Base-by-base conservation (phyloP, 2,113 vertebrate species). In the Limanda limanda region DNA sequence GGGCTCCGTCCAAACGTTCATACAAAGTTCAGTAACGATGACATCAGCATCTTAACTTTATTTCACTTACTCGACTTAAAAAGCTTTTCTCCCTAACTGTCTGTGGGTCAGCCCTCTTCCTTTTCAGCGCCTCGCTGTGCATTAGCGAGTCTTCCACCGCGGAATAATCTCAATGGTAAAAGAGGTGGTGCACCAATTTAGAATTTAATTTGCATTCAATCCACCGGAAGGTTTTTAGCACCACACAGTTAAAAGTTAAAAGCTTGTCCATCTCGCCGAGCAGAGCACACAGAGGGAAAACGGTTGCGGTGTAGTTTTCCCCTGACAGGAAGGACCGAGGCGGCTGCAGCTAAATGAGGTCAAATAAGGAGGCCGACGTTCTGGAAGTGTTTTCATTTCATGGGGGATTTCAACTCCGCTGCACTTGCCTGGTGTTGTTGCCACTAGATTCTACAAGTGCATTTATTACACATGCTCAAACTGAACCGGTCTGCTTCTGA, bases 261-360 rank as follows among this genome's bases (percentile, higher is more conserved):
- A 48, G 45, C 31, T 6, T 21, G 37, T 68, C 78, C 62, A 37
- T 60, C 65, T 45, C 57, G 18, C 37, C n/a, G 48, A 76, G 74
- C 23, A n/a, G 66, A 75, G 24, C 62, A 59, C 42, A 62, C 1
- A 17, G 58, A 21, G 40, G 58, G 40, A 56, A 11, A 17, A 31
- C 31, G 31, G 31, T 31, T 31, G 31, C 31, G 31, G 31, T 31
- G 7, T 31, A 31, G 17, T 23, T 18, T 57, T 35, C 64, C 68
- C 69, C 68, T 1, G 5, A 15, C 12, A 72, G 78, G 52, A 61
- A 20, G 27, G 62, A 70, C 47, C 15, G 3, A 57, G 58, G 25
- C 78, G 68, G 40, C 40, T 72, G 48, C 47, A 1, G 68, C 17
- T 73, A 79, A 89, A 87, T 58, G 79, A 81, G 79, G 85, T 78